phyloP scores from a whole-genome alignment of 2,888 invertebrate species.

The Hyalella azteca region DNA sequence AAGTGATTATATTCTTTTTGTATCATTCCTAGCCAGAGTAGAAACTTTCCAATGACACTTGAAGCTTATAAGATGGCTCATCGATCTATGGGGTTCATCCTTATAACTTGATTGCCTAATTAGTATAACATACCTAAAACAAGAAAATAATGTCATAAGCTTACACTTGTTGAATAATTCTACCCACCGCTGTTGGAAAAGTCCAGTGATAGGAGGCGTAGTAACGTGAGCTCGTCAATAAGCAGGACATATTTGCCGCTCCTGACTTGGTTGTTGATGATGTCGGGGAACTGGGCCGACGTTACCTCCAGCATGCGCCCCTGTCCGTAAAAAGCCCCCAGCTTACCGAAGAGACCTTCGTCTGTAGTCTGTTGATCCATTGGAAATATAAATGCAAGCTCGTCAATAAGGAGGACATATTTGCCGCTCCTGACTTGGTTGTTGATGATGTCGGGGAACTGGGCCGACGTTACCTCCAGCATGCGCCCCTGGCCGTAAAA shows the following conservation, averaged over 20 bases:
- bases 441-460: background rate
- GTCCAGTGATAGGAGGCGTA: background rate
- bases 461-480: background rate
- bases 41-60: too few species aligned
- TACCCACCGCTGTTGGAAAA: conserved; percentile 11
- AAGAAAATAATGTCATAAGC: too few species aligned
- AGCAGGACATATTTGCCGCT: conserved; percentile 27
- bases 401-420: conserved; percentile 11
- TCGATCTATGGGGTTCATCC: too few species aligned
- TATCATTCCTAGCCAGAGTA: too few species aligned
- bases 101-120: too few species aligned
- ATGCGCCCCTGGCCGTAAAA: conserved; percentile 23
- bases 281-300: background rate
- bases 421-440: conserved; percentile 17
- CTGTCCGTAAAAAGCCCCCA: conserved; percentile 14
- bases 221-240: background rate
- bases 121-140: too few species aligned
- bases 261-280: background rate
- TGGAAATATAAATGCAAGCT: background rate
- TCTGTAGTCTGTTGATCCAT: conserved; percentile 1
- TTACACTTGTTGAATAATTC: too few species aligned
- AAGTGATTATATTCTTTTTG: too few species aligned
- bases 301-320: conserved; percentile 7
- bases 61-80: too few species aligned
- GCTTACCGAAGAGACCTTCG: conserved; percentile 2